These are phyloP conservation scores for Acronicta aceris DNA, from an alignment of 2,888 invertebrate species.

Conservation along the genomic window DNA sequence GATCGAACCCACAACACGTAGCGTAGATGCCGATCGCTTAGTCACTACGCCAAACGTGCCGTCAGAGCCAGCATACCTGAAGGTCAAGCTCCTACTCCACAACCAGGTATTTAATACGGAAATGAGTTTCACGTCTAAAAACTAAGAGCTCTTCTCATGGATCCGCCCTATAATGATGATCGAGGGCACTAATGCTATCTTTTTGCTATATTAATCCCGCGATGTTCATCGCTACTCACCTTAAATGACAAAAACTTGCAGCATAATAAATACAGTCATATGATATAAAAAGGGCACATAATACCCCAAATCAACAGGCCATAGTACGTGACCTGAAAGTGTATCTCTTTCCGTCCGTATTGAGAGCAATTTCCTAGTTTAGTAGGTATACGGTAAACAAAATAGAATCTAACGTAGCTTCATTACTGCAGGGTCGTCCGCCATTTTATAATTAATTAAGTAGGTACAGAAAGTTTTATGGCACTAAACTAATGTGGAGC, in stretches of 20 bases:
- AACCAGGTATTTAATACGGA: too few relatives aligned
- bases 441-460: constrained; percentile 25
- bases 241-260: constrained; percentile 30
- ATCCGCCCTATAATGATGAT: background rate
- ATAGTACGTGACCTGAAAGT: constrained; percentile 51
- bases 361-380: constrained; percentile 43
- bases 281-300: constrained; percentile 40
- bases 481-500: constrained; percentile 1
- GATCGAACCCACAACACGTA: too few relatives aligned
- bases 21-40: too few relatives aligned
- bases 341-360: constrained; percentile 33
- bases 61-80: too few relatives aligned
- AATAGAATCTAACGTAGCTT: constrained; percentile 27
- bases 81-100: too few relatives aligned
- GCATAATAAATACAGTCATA: constrained; percentile 34
- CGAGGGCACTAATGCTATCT: constrained; percentile 2
- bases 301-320: constrained; percentile 56
- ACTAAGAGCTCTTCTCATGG: background rate
- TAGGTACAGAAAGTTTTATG: constrained; percentile 15
- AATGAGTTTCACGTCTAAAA: background rate
- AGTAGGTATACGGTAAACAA: constrained; percentile 40
- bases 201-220: constrained; percentile 13
- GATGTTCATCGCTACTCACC: constrained; percentile 6
- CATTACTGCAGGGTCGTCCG: constrained; percentile 29
- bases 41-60: too few relatives aligned